These are phyloP conservation scores for Lymantria dispar DNA, from an alignment of 2,888 invertebrate genomes.

Conservation along the genomic window DNA sequence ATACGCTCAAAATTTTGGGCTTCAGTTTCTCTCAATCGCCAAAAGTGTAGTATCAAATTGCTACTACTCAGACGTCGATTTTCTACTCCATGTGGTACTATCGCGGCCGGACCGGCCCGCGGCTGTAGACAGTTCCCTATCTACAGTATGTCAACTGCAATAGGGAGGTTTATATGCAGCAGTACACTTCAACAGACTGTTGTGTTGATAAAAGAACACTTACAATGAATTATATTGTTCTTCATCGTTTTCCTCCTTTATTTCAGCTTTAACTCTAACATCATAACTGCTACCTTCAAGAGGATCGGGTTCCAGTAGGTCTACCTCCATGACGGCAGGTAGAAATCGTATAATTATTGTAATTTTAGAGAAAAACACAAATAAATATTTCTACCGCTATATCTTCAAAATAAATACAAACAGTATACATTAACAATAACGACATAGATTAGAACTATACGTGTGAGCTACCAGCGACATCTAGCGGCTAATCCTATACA, in stretches of 20 bases:
- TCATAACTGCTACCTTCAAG: slow-evolving; percentile 38
- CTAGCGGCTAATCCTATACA: no score
- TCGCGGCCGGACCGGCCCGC: no score
- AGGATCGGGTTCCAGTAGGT: slow-evolving; percentile 27
- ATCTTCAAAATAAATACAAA: no score
- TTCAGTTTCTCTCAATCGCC: not conserved
- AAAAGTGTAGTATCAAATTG: not conserved
- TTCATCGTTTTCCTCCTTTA: slow-evolving; percentile 37
- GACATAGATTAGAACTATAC: no score
- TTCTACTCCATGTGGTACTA: no score
- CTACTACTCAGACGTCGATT: no score
- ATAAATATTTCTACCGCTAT: no score
- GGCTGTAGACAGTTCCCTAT: not conserved
- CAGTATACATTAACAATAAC: no score
- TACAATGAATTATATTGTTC: slow-evolving; percentile 34
- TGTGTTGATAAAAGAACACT: slow-evolving; percentile 1
- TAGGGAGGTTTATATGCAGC: not conserved
- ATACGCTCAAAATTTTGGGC: no score
- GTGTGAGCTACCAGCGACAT: no score
- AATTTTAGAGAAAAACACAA: no score
- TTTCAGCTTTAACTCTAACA: slow-evolving; percentile 29
- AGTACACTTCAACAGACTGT: not conserved
- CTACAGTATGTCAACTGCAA: not conserved
- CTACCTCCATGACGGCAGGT: not conserved
- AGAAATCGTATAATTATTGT: not conserved